A percentile compares a stretch with the other conserved stretches of the same genome.
These are phyloP conservation scores for Disparrhopalites patrizii DNA, from an alignment of 2,888 invertebrate genomes.

Conservation along the genomic window DNA sequence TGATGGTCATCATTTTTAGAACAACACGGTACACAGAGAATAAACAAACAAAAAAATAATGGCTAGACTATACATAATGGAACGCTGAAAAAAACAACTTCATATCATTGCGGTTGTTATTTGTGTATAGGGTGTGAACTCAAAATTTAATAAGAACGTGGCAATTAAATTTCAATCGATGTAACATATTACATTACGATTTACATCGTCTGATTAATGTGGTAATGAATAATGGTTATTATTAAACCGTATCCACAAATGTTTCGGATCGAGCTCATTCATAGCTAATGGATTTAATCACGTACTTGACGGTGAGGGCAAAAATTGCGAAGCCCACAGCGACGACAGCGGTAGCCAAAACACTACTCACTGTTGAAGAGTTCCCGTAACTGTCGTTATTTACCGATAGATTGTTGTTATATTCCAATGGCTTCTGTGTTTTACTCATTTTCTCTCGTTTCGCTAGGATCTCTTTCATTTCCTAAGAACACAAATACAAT, in stretches of 20 bases:
- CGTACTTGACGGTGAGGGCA: conserved; percentile 88
- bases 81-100: too few relatives aligned
- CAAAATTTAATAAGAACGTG: too few relatives aligned
- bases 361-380: conserved; percentile 20
- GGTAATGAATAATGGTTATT: not conserved
- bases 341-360: conserved; percentile 81
- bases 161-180: too few relatives aligned
- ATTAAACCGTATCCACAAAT: not conserved
- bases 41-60: too few relatives aligned
- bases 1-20: too few relatives aligned
- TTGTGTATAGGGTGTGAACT: too few relatives aligned
- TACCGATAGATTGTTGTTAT: not conserved
- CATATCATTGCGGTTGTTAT: too few relatives aligned
- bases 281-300: conserved; percentile 59
- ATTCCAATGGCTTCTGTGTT: conserved; percentile 1
- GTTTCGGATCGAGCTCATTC: too few relatives aligned
- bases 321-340: conserved; percentile 86
- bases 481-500: conserved; percentile 25
- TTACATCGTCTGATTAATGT: too few relatives aligned
- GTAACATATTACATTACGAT: too few relatives aligned
- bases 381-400: conserved; percentile 5
- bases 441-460: conserved; percentile 9
- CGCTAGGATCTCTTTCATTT: conserved; percentile 40
- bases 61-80: too few relatives aligned
- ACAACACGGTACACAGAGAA: too few relatives aligned